Conservation (phyloP, 2,797 vertebrate species). For the Apogon talboti region DNA sequence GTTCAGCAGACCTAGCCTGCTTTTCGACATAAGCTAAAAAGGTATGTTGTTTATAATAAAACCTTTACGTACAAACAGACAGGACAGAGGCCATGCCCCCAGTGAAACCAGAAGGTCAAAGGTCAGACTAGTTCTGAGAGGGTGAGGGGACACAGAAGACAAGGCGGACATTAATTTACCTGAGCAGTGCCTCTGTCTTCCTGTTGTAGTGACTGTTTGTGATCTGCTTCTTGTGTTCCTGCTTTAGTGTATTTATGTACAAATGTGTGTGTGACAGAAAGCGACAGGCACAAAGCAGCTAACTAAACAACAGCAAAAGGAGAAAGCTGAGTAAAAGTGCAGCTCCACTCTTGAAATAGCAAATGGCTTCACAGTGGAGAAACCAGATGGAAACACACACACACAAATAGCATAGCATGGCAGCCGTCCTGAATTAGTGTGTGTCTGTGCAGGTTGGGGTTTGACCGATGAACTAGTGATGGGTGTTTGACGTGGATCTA, state of each 20-base stretch:
- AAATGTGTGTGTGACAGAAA: background rate
- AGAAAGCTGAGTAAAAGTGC: conserved; percentile 49
- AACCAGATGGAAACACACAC: conserved; percentile 54
- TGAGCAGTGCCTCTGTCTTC: background rate
- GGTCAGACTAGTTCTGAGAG: conserved; percentile 7
- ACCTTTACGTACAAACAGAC: no score
- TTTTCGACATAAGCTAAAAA: no score
- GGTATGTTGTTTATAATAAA: no score
- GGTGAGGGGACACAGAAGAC: background rate
- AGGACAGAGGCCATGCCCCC: no score
- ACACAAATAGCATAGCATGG: conserved; percentile 10
- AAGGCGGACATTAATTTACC: conserved; percentile 3
- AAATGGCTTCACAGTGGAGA: conserved; percentile 45
- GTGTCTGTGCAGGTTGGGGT: conserved; percentile 6
- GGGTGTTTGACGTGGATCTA: conserved; percentile 18
- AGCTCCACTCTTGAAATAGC: conserved; percentile 49
- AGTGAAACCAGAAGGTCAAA: no score
- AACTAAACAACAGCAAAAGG: conserved; percentile 67
- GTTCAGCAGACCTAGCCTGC: no score
- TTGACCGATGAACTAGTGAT: conserved; percentile 37
- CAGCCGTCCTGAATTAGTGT: conserved; percentile 3
- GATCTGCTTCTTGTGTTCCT: background rate
- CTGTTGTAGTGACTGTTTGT: background rate
- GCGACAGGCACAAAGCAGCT: conserved; percentile 48
- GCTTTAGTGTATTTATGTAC: background rate